Base-by-base conservation (phyloP, 2,888 invertebrate genomes). In the Ophion obscuratus region DNA sequence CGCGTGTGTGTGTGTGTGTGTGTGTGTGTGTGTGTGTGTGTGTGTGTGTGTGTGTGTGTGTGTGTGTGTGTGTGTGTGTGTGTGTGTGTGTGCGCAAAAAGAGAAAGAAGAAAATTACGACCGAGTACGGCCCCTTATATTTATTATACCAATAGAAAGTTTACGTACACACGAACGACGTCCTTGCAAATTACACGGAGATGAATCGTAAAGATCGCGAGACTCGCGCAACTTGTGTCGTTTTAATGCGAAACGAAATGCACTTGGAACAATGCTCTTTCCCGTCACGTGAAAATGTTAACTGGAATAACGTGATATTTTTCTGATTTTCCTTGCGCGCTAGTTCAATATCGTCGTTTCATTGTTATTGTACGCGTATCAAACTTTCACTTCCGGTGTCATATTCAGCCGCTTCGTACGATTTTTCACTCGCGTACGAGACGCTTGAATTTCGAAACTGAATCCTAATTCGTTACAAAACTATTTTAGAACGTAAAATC, bases 71-170 rank as follows among this genome's bases (percentile, higher is more conserved):
- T 44, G 11, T 44, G 11, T 7, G 24, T 24, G 24, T 24, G 24
- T 24, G 24, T 24, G 24, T 24, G 24, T 24, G 24, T 24, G 24
- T 24, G 24, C 53, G 53, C 53, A 40, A 40, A 61, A 31, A 66
- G 71, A 62, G 66, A 64, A 83, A 87, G 67, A 75, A 77, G 47
- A 36, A 75, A 79, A 53, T 44, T 64, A 36, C 40, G 70, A 80
- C 70, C 80, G 61, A 11, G 66, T 10, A 20, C 53, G 66, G 82
- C 71, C 80, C 47, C 75, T 80, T 80, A 90, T 89, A 90, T 90
- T 90, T 88, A 90, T 90, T 89, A 87, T 88, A 88, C 90, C 89
- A 90, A 92, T 92, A 92, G 91, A 92, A 92, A 92, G 92, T 91
- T 89, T 76, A 87, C 88, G 87, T 87, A 64, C 75, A 14, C 53